These are phyloP conservation scores for Microcebus ravelobensis DNA, from an alignment of 2,113 vertebrate species.

Conservation along the genomic window DNA sequence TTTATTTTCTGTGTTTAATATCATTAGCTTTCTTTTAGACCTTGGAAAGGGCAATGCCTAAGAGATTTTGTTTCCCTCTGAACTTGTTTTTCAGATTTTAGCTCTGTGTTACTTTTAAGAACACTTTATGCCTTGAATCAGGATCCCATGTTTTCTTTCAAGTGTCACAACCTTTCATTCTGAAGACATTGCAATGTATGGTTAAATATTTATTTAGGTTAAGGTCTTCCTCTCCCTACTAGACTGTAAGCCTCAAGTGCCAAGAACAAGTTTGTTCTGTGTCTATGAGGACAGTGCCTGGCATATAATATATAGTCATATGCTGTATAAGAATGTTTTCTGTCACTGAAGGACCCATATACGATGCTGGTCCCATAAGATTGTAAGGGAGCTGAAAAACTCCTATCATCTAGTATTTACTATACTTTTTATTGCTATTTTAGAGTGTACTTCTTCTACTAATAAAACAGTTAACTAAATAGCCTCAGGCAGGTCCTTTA, in stretches of 20 bases:
- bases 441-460: not conserved
- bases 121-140: not conserved
- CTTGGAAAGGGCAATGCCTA: not conserved
- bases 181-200: not conserved
- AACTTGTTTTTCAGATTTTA: conserved; percentile 27
- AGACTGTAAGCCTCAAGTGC: not conserved
- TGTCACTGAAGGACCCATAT: not conserved
- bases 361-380: not conserved
- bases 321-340: not conserved
- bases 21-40: not conserved
- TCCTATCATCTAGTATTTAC: not conserved
- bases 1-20: not conserved
- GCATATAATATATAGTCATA: not conserved
- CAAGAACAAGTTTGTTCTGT: not conserved
- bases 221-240: not conserved
- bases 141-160: not conserved
- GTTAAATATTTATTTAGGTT: conserved; percentile 31
- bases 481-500: not conserved
- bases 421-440: not conserved
- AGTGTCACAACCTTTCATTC: not conserved
- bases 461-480: not conserved
- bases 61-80: conserved; percentile 23
- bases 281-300: not conserved
- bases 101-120: not conserved
- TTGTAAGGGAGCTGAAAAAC: not conserved